Evolutionary conservation across 2,797 vertebrate species (phyloP).

Genomic region (Tachyglossus aculeatus): DNA sequence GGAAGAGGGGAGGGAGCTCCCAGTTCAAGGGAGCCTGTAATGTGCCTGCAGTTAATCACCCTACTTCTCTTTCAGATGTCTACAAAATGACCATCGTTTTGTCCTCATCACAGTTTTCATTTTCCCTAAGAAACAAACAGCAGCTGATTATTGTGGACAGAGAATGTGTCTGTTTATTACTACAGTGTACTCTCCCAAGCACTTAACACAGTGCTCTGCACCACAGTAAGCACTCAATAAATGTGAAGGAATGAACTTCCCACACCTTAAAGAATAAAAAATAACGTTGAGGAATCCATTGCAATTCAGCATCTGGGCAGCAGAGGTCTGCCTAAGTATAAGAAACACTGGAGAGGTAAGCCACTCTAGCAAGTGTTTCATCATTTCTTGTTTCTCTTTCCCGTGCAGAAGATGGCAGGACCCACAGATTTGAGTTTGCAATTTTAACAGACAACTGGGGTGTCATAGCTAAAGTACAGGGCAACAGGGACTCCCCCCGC

Average conservation of each 20-base stretch:
- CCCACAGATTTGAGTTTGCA: neutral
- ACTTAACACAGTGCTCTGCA: too few species aligned
- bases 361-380: fast-evolving
- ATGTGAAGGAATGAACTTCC: too few species aligned
- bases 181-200: too few species aligned
- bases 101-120: neutral
- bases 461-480: neutral
- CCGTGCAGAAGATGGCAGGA: neutral
- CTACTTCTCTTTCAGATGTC: neutral
- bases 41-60: neutral
- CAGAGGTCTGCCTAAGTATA: conserved; percentile 55
- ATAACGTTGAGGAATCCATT: fast-evolving
- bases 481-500: neutral
- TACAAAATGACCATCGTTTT: neutral
- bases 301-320: conserved; percentile 12
- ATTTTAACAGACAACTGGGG: neutral
- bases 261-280: fast-evolving
- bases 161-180: too few species aligned
- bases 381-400: fast-evolving
- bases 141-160: too few species aligned
- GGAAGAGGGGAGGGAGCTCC: too few species aligned
- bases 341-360: conserved; percentile 25
- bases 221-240: too few species aligned
- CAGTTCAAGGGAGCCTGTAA: neutral
- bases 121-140: neutral